These are phyloP conservation scores for Brachynemurus nebulosus DNA, from an alignment of 2,888 invertebrate species.

Conservation along the genomic window DNA sequence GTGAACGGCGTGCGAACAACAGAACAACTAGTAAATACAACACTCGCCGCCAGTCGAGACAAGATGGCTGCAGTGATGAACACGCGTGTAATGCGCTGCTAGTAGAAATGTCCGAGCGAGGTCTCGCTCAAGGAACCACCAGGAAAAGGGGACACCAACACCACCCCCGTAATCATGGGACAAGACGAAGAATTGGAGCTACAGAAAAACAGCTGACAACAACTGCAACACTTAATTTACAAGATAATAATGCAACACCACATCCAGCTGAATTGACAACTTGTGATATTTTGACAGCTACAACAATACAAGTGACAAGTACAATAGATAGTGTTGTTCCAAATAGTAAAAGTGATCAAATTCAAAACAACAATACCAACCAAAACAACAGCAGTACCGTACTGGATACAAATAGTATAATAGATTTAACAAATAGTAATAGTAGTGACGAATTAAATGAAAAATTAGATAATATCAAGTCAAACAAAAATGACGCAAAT, in stretches of 20 bases:
- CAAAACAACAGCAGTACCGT: conserved; percentile 2
- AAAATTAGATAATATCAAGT: conserved; percentile 3
- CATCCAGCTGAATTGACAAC: conserved; percentile 9
- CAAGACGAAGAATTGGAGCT: conserved; percentile 33
- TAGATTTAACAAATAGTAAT: conserved; percentile 4
- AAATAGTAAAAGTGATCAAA: conserved; percentile 7
- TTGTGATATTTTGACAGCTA: conserved; percentile 8
- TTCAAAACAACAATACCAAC: background rate
- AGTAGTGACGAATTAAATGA: conserved; percentile 1
- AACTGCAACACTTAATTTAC: conserved; percentile 28
- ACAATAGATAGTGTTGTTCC: no score
- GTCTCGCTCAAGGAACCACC: conserved; percentile 38
- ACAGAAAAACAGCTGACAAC: conserved; percentile 31
- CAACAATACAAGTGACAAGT: conserved; percentile 2
- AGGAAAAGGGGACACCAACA: conserved; percentile 61
- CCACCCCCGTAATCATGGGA: conserved; percentile 49
- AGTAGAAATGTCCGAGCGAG: conserved; percentile 25
- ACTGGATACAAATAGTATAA: background rate
- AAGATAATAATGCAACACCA: conserved; percentile 9
- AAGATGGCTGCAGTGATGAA: conserved; percentile 48
- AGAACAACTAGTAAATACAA: conserved; percentile 9
- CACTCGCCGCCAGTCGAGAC: conserved; percentile 31
- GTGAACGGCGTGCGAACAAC: conserved; percentile 23
- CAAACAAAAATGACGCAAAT: background rate
- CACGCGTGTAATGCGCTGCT: conserved; percentile 24